phyloP scores from a whole-genome alignment of 2,797 vertebrate genomes.

The Bryconaethiops microstoma region DNA sequence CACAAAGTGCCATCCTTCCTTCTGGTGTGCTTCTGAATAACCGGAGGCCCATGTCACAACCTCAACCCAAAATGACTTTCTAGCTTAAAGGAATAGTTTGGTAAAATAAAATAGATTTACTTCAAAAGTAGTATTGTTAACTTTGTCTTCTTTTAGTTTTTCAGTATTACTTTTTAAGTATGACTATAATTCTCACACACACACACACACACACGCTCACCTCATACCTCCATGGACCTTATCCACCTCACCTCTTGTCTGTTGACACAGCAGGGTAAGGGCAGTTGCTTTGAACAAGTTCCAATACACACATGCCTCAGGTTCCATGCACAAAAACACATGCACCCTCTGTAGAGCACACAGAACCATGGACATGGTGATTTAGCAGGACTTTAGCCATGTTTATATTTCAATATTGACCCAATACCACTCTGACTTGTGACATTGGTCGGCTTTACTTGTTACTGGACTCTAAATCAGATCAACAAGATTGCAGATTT shows the following conservation, averaged over 20 bases:
- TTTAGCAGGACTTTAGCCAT: not conserved
- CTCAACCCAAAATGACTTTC: no score
- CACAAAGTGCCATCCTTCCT: not conserved
- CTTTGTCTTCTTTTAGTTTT: no score
- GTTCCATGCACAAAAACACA: not conserved
- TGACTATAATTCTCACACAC: no score
- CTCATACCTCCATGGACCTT: not conserved
- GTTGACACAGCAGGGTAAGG: not conserved
- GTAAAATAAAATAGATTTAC: no score
- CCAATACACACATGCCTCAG: conserved; percentile 8
- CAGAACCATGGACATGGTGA: not conserved
- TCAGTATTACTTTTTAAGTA: no score
- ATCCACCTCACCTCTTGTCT: not conserved
- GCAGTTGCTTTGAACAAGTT: conserved; percentile 11
- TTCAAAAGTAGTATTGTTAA: no score
- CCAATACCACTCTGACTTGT: no score
- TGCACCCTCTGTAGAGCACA: not conserved
- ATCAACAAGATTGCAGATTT: not conserved
- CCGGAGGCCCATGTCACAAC: no score
- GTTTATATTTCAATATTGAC: not conserved
- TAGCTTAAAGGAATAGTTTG: not conserved
- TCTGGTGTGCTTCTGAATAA: no score
- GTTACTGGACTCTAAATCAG: not conserved
- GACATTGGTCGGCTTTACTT: not conserved
- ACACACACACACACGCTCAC: not conserved